Evolutionary conservation across 2,113 vertebrate species (phyloP).

Genomic region (Rhynchopsitta pachyrhyncha): DNA sequence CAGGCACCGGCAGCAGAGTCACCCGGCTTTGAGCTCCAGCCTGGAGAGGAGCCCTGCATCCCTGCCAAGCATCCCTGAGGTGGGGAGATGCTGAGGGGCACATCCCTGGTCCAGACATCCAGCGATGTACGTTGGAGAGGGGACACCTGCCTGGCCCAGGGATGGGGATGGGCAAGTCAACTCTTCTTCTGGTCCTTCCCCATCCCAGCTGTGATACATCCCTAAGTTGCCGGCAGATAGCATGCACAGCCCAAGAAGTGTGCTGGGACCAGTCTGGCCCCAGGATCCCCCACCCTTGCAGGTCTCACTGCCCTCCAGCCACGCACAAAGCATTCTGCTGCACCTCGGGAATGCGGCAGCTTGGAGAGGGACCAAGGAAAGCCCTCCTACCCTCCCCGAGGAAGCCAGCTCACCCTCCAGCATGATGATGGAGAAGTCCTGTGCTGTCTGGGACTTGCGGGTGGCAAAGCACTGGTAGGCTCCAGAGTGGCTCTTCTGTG

Average conservation of each 20-base stretch:
- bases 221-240: neutral
- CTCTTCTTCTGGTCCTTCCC: neutral
- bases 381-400: fast-evolving
- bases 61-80: neutral
- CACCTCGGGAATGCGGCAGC: fast-evolving
- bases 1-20: neutral
- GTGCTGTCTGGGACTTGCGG: slow-evolving; percentile 90
- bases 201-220: fast-evolving
- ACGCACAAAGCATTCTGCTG: neutral
- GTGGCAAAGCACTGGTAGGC: slow-evolving; percentile 98
- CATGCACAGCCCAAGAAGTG: no score
- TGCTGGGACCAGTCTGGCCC: neutral
- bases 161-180: neutral
- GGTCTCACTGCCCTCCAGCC: neutral
- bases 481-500: slow-evolving; percentile 95
- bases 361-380: neutral
- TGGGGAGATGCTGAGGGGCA: neutral
- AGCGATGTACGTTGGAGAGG: fast-evolving
- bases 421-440: slow-evolving; percentile 94
- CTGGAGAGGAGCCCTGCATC: neutral
- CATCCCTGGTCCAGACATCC: neutral
- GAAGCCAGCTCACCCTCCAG: slow-evolving; percentile 85
- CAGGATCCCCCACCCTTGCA: fast-evolving
- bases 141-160: neutral
- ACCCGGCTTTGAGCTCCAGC: neutral